Evolutionary conservation across 2,797 vertebrate species (phyloP).

Genomic region (Diceros bicornis): DNA sequence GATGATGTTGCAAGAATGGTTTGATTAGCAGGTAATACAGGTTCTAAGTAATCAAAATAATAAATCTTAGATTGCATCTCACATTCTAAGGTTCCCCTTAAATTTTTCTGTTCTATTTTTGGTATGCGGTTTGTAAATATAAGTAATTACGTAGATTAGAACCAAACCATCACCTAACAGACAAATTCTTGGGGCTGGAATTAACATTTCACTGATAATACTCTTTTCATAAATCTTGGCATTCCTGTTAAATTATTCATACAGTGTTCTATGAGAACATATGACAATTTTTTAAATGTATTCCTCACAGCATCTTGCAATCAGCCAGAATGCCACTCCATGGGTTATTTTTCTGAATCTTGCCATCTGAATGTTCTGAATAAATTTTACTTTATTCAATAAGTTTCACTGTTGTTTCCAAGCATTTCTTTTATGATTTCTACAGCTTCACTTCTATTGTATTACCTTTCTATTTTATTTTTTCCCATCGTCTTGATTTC

Average conservation of each 20-base stretch:
- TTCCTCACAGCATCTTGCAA: slow-evolving; percentile 84
- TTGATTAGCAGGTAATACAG: neutral
- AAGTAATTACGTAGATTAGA: slow-evolving; percentile 77
- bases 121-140: neutral
- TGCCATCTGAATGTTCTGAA: slow-evolving; percentile 89
- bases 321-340: slow-evolving; percentile 85
- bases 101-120: slow-evolving; percentile 13
- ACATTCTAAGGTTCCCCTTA: neutral
- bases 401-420: slow-evolving; percentile 88
- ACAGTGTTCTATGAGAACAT: slow-evolving; percentile 83
- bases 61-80: neutral
- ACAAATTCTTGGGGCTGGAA: slow-evolving; percentile 77
- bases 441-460: slow-evolving; percentile 86
- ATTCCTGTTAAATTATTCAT: slow-evolving; percentile 90
- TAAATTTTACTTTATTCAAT: slow-evolving; percentile 90
- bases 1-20: neutral
- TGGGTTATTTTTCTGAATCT: slow-evolving; percentile 88
- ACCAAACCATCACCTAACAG: slow-evolving; percentile 67
- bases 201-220: slow-evolving; percentile 87
- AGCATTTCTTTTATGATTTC: slow-evolving; percentile 87
- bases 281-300: slow-evolving; percentile 86
- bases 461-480: slow-evolving; percentile 87
- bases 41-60: neutral
- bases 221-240: slow-evolving; percentile 88
- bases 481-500: slow-evolving; percentile 84